phyloP scores from a whole-genome alignment of 2,888 invertebrate species.

The Lasioglossum morio region DNA sequence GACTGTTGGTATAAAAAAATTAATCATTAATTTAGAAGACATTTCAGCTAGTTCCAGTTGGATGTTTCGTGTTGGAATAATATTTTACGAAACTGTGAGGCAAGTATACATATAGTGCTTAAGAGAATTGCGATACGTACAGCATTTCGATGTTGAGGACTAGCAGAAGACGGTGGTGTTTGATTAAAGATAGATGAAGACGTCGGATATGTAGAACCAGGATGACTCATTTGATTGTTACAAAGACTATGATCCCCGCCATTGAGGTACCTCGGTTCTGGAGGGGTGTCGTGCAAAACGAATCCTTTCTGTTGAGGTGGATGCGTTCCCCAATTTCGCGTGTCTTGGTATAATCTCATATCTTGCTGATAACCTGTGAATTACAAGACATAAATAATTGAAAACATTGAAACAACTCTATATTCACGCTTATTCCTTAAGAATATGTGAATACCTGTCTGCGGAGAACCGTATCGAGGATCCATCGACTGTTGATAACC shows the following conservation, averaged over 20 bases:
- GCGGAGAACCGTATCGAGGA: constrained; percentile 78
- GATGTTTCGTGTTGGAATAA: not conserved
- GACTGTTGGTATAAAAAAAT: not conserved
- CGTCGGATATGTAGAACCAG: constrained; percentile 85
- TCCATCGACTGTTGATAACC: constrained; percentile 81
- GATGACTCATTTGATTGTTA: constrained; percentile 86
- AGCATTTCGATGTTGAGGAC: constrained; percentile 88
- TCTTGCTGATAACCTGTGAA: constrained; percentile 80
- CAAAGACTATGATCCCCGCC: constrained; percentile 87
- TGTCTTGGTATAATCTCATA: constrained; percentile 81
- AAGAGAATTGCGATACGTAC: constrained; percentile 72
- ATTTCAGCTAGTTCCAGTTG: not conserved
- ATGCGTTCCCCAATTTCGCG: constrained; percentile 81
- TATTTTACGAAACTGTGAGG: not conserved
- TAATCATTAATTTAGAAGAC: not conserved
- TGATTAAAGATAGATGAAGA: constrained; percentile 84
- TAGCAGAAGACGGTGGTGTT: constrained; percentile 87
- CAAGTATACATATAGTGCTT: not conserved
- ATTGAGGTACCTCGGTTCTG: constrained; percentile 88
- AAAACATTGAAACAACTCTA: not conserved
- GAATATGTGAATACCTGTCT: constrained; percentile 68
- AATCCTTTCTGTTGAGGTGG: constrained; percentile 87
- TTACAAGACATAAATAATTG: not conserved
- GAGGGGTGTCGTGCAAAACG: constrained; percentile 86
- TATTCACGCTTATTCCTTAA: not conserved